Evolutionary conservation across 2,888 invertebrate species (phyloP).

Genomic region (Hydriomena furcata): DNA sequence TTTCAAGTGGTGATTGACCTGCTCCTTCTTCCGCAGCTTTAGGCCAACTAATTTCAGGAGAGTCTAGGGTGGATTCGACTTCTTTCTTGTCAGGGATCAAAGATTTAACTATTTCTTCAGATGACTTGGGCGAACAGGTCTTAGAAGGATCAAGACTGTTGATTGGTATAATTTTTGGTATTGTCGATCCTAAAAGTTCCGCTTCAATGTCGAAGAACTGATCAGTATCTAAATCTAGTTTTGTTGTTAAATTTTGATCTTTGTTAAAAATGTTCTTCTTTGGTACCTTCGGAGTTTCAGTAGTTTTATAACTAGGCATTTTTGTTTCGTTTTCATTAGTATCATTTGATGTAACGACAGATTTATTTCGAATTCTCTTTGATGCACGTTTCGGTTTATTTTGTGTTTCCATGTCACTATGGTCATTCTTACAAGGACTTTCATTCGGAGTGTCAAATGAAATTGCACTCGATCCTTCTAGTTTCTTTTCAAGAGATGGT

Average conservation of each 20-base stretch:
- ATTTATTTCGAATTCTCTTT: slow-evolving; percentile 30
- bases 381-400: slow-evolving; percentile 23
- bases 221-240: not conserved
- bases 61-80: no score
- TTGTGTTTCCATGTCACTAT: slow-evolving; percentile 3
- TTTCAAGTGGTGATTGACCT: no score
- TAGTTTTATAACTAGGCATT: not conserved
- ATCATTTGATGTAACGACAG: slow-evolving; percentile 1
- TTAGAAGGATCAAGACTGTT: not conserved
- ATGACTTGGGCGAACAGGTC: not conserved
- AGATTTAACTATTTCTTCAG: not conserved
- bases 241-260: slow-evolving; percentile 1
- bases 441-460: slow-evolving; percentile 2
- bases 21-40: no score
- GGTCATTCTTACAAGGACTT: slow-evolving; percentile 8
- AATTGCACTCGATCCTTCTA: slow-evolving; percentile 16
- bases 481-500: slow-evolving; percentile 25
- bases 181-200: slow-evolving; percentile 44
- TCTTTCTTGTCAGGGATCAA: not conserved
- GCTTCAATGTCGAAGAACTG: slow-evolving; percentile 45
- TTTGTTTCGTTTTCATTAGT: slow-evolving; percentile 6
- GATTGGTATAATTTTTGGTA: slow-evolving; percentile 34
- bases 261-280: slow-evolving; percentile 2
- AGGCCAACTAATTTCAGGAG: no score
- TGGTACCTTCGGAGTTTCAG: not conserved